Conservation (phyloP, 2,113 vertebrate species). For the Xiphias gladius region DNA sequence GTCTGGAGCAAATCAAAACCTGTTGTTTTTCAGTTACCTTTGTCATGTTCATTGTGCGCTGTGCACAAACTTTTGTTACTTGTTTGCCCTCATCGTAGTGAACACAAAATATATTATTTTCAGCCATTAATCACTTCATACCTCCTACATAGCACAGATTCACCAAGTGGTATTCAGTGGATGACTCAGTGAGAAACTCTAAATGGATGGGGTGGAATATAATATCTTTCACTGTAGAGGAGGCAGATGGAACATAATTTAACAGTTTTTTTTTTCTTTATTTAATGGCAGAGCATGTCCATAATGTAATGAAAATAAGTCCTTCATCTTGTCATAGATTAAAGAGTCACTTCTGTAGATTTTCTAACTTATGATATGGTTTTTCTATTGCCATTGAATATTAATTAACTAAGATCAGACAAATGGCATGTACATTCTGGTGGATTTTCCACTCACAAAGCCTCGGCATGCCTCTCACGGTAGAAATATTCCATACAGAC, state of each 20-base stretch:
- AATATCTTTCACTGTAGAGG: slow-evolving; percentile 44
- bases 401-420: slow-evolving; percentile 39
- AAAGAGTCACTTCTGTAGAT: slow-evolving; percentile 13
- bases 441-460: slow-evolving; percentile 1
- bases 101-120: slow-evolving; percentile 46
- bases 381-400: slow-evolving; percentile 41
- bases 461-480: not conserved
- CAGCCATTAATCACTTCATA: slow-evolving; percentile 65
- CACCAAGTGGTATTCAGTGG: slow-evolving; percentile 45
- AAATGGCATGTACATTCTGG: slow-evolving; percentile 14
- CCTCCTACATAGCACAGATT: slow-evolving; percentile 61
- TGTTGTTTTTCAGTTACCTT: not conserved
- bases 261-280: not conserved
- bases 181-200: slow-evolving; percentile 63
- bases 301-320: slow-evolving; percentile 31
- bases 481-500: slow-evolving; percentile 25
- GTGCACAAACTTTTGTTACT: slow-evolving; percentile 9
- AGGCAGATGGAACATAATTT: slow-evolving; percentile 64
- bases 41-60: not conserved
- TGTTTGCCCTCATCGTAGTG: slow-evolving; percentile 23
- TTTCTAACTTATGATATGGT: slow-evolving; percentile 23
- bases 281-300: slow-evolving; percentile 21
- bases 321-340: slow-evolving; percentile 20
- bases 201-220: slow-evolving; percentile 52
- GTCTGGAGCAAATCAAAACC: not conserved